Evolutionary conservation across 1,140 invertebrate species (phyloP).

Genomic region (Rhynchophorus ferrugineus): DNA sequence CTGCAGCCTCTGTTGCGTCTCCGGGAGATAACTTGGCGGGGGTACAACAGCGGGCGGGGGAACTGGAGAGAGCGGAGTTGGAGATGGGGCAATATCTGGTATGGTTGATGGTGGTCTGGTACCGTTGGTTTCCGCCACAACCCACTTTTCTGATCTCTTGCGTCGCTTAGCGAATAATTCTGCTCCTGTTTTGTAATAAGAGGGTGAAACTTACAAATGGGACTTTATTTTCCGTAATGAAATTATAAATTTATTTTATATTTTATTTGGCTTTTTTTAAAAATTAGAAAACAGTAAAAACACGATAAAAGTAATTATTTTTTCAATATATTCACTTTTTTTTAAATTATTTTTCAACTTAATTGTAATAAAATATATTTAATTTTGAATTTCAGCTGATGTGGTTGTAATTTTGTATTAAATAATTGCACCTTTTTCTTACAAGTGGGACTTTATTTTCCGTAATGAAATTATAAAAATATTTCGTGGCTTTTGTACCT

Average conservation of each 20-base stretch:
- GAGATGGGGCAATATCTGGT: slow-evolving; percentile 36
- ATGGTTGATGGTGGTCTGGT: slow-evolving; percentile 26
- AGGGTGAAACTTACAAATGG: background rate
- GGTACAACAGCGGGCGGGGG: slow-evolving; percentile 38
- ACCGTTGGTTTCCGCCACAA: slow-evolving; percentile 65
- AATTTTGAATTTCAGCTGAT: too few relatives aligned
- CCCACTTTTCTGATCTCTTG: slow-evolving; percentile 79
- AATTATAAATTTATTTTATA: too few relatives aligned
- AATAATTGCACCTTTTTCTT: too few relatives aligned
- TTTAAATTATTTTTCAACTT: too few relatives aligned
- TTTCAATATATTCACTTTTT: too few relatives aligned
- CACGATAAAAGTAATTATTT: too few relatives aligned
- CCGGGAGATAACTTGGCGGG: slow-evolving; percentile 41
- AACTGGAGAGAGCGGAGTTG: slow-evolving; percentile 38
- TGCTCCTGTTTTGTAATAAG: slow-evolving; percentile 51
- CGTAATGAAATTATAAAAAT: too few relatives aligned
- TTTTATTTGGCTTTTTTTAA: too few relatives aligned
- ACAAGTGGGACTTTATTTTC: slow-evolving; percentile 2
- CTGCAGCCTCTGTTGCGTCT: slow-evolving; percentile 41
- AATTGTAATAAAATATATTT: too few relatives aligned
- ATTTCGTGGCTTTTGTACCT: too few relatives aligned
- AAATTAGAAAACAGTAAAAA: too few relatives aligned
- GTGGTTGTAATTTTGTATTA: too few relatives aligned
- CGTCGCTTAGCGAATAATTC: slow-evolving; percentile 81
- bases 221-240: background rate